Evolutionary conservation across 2,888 invertebrate species (phyloP).

Genomic region (Megalurothrips usitatus): DNA sequence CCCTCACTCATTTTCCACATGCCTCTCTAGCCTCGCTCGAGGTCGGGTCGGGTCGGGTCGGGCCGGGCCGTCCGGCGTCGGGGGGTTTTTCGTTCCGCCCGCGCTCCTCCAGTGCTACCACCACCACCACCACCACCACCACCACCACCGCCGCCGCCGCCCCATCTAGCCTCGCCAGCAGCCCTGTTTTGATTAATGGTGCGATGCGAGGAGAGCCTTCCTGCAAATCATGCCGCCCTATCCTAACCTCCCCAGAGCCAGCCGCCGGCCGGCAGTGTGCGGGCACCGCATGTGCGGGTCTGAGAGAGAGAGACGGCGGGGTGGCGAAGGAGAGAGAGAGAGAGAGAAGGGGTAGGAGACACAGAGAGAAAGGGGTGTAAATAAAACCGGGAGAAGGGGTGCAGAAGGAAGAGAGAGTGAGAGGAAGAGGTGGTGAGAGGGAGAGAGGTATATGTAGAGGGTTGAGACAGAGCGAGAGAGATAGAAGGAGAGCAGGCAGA

Average conservation of each 20-base stretch:
- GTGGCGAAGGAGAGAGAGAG: constrained; percentile 34
- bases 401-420: constrained; percentile 31
- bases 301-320: constrained; percentile 21
- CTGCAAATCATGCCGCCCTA: background rate
- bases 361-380: constrained; percentile 30
- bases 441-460: constrained; percentile 28
- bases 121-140: too few species aligned
- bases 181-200: constrained; percentile 32
- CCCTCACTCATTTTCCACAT: too few species aligned
- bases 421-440: constrained; percentile 27
- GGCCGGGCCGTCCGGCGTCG: too few species aligned
- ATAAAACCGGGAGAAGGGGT: background rate
- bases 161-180: too few species aligned
- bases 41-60: too few species aligned
- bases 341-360: constrained; percentile 32
- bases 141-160: too few species aligned
- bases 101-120: too few species aligned
- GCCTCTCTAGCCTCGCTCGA: too few species aligned
- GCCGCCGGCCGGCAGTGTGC: constrained; percentile 7
- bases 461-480: background rate
- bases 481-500: constrained; percentile 24
- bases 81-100: too few species aligned
- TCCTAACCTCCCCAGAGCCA: background rate
- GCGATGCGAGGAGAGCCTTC: too few species aligned
- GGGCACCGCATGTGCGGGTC: constrained; percentile 30